A percentile compares a stretch with the other conserved stretches of the same genome.
These are phyloP conservation scores for Danio albolineatus DNA, from an alignment of 2,797 vertebrate genomes.

Conservation along the genomic window DNA sequence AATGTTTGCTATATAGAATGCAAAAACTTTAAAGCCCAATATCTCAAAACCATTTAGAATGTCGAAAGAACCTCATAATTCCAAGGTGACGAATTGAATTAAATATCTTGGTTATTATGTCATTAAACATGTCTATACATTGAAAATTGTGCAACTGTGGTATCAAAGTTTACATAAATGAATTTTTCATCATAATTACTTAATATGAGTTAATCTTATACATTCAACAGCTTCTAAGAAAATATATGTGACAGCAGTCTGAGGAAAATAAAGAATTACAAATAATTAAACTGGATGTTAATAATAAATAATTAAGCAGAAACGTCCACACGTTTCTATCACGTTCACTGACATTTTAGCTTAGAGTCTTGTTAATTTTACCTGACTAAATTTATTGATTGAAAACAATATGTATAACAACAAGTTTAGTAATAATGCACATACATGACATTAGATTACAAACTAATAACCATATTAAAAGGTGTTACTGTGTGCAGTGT, in stretches of 20 bases:
- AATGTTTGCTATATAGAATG: no score
- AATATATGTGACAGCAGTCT: neutral
- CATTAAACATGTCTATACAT: neutral
- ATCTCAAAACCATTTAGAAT: no score
- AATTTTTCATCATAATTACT: neutral
- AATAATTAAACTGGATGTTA: neutral
- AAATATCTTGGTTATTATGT: neutral
- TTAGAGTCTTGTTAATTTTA: neutral
- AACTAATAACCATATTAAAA: neutral
- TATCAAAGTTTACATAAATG: neutral
- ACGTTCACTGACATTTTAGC: neutral
- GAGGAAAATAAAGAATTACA: no score
- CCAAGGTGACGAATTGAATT: neutral
- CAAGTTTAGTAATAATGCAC: no score
- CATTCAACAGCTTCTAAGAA: neutral
- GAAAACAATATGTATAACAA: no score
- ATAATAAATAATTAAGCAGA: neutral
- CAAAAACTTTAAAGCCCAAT: no score
- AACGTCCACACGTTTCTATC: neutral
- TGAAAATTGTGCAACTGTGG: neutral
- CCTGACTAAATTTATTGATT: no score
- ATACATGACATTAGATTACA: neutral
- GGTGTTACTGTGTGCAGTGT: neutral
- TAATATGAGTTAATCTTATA: neutral
- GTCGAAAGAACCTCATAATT: no score